Evolutionary conservation across 2,888 invertebrate genomes (phyloP).

Genomic region (Pachymerium ferrugineum): DNA sequence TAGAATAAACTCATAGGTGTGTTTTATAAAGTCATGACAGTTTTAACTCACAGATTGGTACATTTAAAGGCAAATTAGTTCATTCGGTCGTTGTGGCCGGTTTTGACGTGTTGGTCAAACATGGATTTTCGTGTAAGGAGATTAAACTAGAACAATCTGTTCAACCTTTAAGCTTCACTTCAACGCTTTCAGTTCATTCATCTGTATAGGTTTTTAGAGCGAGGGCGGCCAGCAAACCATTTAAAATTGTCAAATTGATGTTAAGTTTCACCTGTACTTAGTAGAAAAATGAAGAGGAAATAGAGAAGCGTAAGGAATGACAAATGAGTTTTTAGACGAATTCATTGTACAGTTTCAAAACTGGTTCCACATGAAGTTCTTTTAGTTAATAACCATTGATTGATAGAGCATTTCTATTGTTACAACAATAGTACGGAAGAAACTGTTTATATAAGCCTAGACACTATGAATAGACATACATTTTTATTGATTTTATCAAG

Average conservation of each 20-base stretch:
- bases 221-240: slow-evolving; percentile 19
- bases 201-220: slow-evolving; percentile 5
- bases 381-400: no score
- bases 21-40: no score
- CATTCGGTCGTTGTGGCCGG: not conserved
- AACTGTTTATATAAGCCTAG: no score
- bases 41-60: no score
- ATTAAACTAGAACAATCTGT: not conserved
- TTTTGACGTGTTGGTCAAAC: not conserved
- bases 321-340: not conserved
- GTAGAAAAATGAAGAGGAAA: no score
- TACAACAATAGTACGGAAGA: no score
- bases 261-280: not conserved
- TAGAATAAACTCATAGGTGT: not conserved
- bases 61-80: not conserved
- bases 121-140: not conserved
- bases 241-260: not conserved
- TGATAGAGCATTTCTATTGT: no score
- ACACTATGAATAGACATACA: no score
- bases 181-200: not conserved
- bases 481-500: no score
- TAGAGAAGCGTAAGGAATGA: not conserved
- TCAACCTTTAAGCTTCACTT: slow-evolving; percentile 10
- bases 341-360: no score
- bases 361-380: no score